Evolutionary conservation across 2,797 vertebrate genomes (phyloP).

Genomic region (Sebastes oblongus): DNA sequence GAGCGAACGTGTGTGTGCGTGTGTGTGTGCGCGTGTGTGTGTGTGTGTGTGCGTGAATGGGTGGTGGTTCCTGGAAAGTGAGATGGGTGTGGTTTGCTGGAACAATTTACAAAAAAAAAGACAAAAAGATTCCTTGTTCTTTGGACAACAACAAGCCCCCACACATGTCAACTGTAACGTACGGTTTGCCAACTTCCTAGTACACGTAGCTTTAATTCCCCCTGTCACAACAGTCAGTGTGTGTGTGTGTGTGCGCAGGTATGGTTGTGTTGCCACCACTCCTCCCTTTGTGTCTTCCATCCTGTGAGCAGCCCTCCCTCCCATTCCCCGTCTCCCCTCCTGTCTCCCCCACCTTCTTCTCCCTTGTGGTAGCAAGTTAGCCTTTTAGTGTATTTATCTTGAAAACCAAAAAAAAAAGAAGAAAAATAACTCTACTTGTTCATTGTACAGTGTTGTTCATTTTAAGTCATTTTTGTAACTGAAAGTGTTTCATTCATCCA

Average conservation of each 20-base stretch:
- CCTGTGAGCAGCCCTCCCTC: slow-evolving; percentile 40
- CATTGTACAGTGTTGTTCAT: slow-evolving; percentile 90
- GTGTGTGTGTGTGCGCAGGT: slow-evolving; percentile 18
- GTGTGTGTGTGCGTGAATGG: not conserved
- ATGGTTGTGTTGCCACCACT: not conserved
- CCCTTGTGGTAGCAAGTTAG: slow-evolving; percentile 84
- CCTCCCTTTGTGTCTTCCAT: slow-evolving; percentile 62
- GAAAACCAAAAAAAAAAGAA: slow-evolving; percentile 76
- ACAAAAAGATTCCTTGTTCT: slow-evolving; percentile 56
- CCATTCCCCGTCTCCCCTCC: slow-evolving; percentile 3
- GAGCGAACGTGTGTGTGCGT: not conserved
- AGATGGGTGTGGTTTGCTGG: slow-evolving; percentile 29
- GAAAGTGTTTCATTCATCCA: slow-evolving; percentile 88
- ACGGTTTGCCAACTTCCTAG: slow-evolving; percentile 67
- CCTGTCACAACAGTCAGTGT: slow-evolving; percentile 38
- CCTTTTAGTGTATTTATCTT: slow-evolving; percentile 87
- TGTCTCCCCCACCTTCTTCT: slow-evolving; percentile 53
- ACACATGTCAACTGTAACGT: slow-evolving; percentile 53
- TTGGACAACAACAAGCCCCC: slow-evolving; percentile 23
- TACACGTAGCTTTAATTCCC: slow-evolving; percentile 56
- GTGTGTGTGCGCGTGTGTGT: not conserved
- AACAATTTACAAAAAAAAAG: slow-evolving; percentile 12
- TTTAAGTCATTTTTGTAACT: slow-evolving; percentile 91
- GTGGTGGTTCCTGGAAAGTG: slow-evolving; percentile 12
- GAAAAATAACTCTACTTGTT: slow-evolving; percentile 85